Evolutionary conservation across 2,113 vertebrate genomes (phyloP).

Genomic region (Chascanopsetta lugubris): DNA sequence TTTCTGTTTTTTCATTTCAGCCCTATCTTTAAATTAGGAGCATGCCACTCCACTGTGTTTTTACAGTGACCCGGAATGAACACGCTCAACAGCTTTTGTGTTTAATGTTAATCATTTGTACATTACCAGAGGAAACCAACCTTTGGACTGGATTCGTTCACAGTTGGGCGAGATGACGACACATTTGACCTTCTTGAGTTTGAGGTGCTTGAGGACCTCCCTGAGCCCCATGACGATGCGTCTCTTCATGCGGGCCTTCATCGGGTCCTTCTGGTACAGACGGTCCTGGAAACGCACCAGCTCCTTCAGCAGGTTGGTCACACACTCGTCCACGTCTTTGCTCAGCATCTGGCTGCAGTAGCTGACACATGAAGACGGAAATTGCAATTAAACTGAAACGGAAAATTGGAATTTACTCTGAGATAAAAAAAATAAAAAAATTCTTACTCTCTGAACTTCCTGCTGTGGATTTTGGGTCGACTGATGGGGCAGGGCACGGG

Average conservation of each 20-base stretch:
- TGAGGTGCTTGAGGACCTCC: constrained; percentile 95
- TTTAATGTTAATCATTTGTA: too few species aligned
- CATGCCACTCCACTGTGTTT: too few species aligned
- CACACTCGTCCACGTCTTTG: constrained; percentile 94
- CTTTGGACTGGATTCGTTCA: constrained; percentile 95
- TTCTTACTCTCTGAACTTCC: constrained; percentile 95
- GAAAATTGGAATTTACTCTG: too few species aligned
- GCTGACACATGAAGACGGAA: constrained; percentile 66
- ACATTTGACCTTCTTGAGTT: constrained; percentile 92
- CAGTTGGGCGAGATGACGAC: constrained; percentile 98
- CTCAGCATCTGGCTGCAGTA: constrained; percentile 97
- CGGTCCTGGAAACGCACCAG: constrained; percentile 97
- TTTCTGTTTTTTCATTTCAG: too few species aligned
- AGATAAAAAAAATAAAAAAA: too few species aligned
- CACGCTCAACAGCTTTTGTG: too few species aligned
- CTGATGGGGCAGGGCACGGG: constrained; percentile 29
- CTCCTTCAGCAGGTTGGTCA: constrained; percentile 89
- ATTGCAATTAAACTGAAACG: too few species aligned
- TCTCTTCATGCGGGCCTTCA: constrained; percentile 94
- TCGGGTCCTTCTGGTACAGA: constrained; percentile 95
- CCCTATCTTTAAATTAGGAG: too few species aligned
- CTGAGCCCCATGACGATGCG: constrained; percentile 95
- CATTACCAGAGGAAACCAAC: constrained; percentile 67
- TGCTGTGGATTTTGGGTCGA: constrained; percentile 92
- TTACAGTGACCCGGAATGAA: too few species aligned